Evolutionary conservation across 2,888 invertebrate species (phyloP).

Genomic region (Crocallis elinguaria): DNA sequence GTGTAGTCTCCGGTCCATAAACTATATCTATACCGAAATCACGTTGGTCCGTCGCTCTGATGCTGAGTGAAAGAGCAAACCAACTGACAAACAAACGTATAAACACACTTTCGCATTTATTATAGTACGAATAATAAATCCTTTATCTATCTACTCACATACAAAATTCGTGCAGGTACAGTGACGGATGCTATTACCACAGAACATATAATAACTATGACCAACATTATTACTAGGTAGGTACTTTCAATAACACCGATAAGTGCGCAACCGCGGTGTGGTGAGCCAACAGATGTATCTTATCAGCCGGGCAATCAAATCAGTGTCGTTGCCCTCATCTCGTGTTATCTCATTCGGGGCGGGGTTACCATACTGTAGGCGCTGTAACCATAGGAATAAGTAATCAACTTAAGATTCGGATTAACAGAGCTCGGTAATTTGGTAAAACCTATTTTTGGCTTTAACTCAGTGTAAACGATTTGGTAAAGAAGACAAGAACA

Average conservation of each 20-base stretch:
- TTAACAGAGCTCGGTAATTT: no score
- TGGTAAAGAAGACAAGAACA: background rate
- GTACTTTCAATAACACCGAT: conserved; percentile 3
- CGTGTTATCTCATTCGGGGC: conserved; percentile 44
- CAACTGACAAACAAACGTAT: no score
- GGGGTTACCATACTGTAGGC: background rate
- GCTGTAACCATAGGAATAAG: conserved; percentile 5
- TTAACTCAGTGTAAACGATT: background rate
- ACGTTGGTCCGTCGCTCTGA: no score
- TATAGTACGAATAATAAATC: no score
- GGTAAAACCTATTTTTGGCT: no score
- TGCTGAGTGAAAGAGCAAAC: no score
- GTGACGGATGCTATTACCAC: background rate
- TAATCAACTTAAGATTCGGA: background rate
- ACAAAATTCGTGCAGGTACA: no score
- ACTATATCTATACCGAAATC: no score
- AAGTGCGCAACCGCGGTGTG: conserved; percentile 7
- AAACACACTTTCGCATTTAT: no score
- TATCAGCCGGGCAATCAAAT: conserved; percentile 53
- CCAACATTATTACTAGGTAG: background rate
- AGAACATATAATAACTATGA: background rate
- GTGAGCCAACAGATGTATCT: conserved; percentile 33
- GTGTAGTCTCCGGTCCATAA: no score
- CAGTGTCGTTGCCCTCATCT: conserved; percentile 58
- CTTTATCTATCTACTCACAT: no score